These are phyloP conservation scores for Torymus aiolomorphi DNA, from an alignment of 2,888 invertebrate species.

Conservation along the genomic window DNA sequence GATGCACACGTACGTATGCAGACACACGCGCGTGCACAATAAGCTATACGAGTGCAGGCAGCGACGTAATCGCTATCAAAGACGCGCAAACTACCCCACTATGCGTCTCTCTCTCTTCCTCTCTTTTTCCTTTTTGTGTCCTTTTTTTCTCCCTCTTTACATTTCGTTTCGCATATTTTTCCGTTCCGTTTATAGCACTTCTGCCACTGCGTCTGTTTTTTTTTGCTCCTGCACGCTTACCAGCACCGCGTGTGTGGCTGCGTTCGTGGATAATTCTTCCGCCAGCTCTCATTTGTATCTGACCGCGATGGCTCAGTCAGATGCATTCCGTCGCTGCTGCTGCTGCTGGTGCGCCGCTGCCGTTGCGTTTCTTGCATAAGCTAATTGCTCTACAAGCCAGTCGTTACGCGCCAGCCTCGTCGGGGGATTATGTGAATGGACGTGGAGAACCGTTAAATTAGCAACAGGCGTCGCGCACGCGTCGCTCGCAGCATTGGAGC, in stretches of 20 bases:
- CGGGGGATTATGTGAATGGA: conserved; percentile 67
- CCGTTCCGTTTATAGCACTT: too few species aligned
- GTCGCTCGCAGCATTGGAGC: conserved; percentile 39
- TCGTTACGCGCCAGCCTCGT: conserved; percentile 64
- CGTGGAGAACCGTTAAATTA: conserved; percentile 58
- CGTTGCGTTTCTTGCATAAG: conserved; percentile 66
- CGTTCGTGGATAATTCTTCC: conserved; percentile 42
- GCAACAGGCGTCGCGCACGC: conserved; percentile 23
- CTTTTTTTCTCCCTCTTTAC: too few species aligned
- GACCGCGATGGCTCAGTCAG: conserved; percentile 59
- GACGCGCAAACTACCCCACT: not conserved
- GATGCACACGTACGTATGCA: not conserved
- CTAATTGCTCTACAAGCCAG: conserved; percentile 69
- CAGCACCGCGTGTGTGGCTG: too few species aligned
- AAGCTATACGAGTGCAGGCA: not conserved
- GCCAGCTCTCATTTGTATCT: conserved; percentile 52
- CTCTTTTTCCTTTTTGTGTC: not conserved
- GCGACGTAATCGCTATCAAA: conserved; percentile 1
- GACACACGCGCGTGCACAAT: not conserved
- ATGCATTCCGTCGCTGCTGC: conserved; percentile 60
- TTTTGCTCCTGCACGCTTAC: too few species aligned
- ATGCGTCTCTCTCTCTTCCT: not conserved
- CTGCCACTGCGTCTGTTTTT: not conserved
- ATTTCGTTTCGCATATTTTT: too few species aligned
- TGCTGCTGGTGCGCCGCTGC: too few species aligned